Conservation (phyloP, 2,797 vertebrate genomes). For the Diglossa cyanea region DNA sequence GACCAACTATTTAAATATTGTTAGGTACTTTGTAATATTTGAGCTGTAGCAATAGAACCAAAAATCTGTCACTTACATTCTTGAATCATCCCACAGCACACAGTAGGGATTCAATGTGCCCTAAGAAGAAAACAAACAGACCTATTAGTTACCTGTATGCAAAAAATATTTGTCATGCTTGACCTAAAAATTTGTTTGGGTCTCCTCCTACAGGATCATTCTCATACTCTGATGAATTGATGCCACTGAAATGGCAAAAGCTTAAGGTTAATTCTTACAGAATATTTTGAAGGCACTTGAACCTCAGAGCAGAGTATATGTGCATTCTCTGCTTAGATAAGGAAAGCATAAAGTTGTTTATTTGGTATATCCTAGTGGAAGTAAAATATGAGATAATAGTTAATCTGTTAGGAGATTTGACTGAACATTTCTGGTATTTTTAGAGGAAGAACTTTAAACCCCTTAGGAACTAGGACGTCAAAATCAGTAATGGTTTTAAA, state of each 20-base stretch:
- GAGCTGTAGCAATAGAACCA: slow-evolving; percentile 47
- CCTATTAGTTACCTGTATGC: neutral
- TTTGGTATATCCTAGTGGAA: neutral
- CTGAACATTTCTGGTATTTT: neutral
- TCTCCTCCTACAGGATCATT: neutral
- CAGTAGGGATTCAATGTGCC: slow-evolving; percentile 96
- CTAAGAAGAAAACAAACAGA: slow-evolving; percentile 78
- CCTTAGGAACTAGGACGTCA: neutral
- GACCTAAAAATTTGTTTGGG: neutral
- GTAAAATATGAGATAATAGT: neutral
- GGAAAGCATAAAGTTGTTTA: neutral
- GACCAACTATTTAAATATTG: neutral
- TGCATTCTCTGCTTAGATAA: neutral
- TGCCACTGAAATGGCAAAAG: neutral
- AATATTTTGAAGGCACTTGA: neutral
- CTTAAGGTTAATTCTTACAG: neutral
- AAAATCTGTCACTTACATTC: slow-evolving; percentile 88
- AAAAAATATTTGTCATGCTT: neutral
- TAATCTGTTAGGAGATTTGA: neutral
- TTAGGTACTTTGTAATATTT: slow-evolving; percentile 21
- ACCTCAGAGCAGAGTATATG: neutral
- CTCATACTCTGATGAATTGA: neutral
- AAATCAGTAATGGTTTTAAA: neutral
- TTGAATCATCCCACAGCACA: slow-evolving; percentile 92
- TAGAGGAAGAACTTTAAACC: neutral